phyloP scores from a whole-genome alignment of 2,797 vertebrate species.

The Malacoraja senta region DNA sequence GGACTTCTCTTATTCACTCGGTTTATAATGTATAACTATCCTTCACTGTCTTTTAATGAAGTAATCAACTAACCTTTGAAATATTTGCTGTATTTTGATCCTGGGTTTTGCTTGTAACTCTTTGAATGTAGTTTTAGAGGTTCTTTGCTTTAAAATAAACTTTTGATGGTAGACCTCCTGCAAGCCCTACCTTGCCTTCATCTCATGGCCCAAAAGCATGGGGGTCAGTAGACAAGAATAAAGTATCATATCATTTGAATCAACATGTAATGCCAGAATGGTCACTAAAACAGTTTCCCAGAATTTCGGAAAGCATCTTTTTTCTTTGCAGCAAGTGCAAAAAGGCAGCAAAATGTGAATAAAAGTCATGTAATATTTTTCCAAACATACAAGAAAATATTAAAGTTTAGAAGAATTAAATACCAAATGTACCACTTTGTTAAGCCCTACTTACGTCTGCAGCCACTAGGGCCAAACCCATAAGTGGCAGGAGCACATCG shows the following conservation, averaged over 20 bases:
- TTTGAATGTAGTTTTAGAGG: not conserved
- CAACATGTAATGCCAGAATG: constrained; percentile 38
- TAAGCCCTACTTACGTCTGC: constrained; percentile 68
- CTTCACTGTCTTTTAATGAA: not conserved
- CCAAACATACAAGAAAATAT: not conserved
- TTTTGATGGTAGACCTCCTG: not conserved
- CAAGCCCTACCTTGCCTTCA: not conserved
- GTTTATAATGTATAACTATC: not conserved
- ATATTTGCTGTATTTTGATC: not conserved
- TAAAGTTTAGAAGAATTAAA: not conserved
- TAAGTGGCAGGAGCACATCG: constrained; percentile 78
- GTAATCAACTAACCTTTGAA: not conserved
- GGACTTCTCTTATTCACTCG: not conserved
- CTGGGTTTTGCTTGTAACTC: not conserved
- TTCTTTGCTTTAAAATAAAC: too few species aligned
- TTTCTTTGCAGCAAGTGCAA: not conserved
- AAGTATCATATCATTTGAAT: too few species aligned
- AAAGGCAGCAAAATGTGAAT: not conserved
- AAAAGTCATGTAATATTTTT: not conserved
- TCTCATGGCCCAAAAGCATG: not conserved
- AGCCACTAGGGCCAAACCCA: constrained; percentile 84
- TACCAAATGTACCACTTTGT: not conserved
- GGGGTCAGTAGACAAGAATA: not conserved
- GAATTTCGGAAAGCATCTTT: not conserved
- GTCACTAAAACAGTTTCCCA: not conserved